phyloP scores from a whole-genome alignment of 2,888 invertebrate genomes.

The Eupithecia insigniata region DNA sequence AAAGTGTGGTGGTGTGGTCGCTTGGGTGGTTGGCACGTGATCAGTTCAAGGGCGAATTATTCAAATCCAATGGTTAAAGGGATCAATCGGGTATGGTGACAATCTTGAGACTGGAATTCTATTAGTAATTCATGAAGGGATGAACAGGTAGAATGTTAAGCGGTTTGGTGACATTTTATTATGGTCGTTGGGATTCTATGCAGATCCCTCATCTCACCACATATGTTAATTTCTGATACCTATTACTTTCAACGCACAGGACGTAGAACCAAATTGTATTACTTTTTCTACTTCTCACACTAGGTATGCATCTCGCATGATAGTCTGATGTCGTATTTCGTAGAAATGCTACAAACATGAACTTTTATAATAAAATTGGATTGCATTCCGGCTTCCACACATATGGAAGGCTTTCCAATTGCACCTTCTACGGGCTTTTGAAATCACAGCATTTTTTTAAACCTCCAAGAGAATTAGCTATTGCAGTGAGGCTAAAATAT shows the following conservation, averaged over 20 bases:
- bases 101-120: slow-evolving; percentile 40
- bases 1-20: slow-evolving; percentile 31
- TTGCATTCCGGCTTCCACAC: neutral
- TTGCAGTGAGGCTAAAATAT: too few species aligned
- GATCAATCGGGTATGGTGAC: slow-evolving; percentile 40
- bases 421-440: neutral
- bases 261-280: neutral
- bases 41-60: slow-evolving; percentile 42
- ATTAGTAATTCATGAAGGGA: slow-evolving; percentile 40
- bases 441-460: neutral
- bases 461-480: too few species aligned
- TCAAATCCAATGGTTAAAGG: slow-evolving; percentile 42
- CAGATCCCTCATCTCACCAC: neutral
- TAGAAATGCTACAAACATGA: neutral
- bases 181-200: neutral
- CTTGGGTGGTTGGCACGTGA: slow-evolving; percentile 31
- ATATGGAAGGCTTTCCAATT: neutral
- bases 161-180: slow-evolving; percentile 9
- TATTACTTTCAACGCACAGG: neutral
- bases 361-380: neutral
- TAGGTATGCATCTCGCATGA: neutral
- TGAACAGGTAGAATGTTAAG: slow-evolving; percentile 33
- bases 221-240: neutral
- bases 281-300: neutral
- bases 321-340: neutral